phyloP scores from a whole-genome alignment of 2,113 vertebrate species.

The Xiphophorus couchianus region DNA sequence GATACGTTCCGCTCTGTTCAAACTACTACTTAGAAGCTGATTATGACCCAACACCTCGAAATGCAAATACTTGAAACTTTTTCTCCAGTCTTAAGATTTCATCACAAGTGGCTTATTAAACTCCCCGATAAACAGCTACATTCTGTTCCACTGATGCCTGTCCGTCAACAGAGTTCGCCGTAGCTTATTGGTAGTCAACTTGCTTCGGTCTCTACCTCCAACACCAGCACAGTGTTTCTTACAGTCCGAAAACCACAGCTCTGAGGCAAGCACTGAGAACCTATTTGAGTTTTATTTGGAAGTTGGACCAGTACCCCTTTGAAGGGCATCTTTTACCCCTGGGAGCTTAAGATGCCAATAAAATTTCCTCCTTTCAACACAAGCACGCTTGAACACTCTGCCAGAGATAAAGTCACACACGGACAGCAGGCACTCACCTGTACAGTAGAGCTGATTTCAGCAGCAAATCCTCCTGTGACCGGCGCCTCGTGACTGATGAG shows the following conservation, averaged over 20 bases:
- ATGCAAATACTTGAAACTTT: too few species aligned
- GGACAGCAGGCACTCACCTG: constrained; percentile 82
- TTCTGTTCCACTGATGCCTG: too few species aligned
- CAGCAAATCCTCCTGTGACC: constrained; percentile 94
- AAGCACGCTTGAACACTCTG: background rate
- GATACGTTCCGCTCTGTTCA: too few species aligned
- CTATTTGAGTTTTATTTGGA: too few species aligned
- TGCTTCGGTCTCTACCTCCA: background rate
- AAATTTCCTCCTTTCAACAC: constrained; percentile 20
- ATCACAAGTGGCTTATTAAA: too few species aligned
- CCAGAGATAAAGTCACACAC: background rate
- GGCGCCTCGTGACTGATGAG: constrained; percentile 97
- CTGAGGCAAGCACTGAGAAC: background rate
- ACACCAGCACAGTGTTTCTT: background rate
- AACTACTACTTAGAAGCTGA: too few species aligned
- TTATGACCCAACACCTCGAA: too few species aligned
- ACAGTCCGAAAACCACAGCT: constrained; percentile 14
- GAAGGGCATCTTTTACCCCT: constrained; percentile 15
- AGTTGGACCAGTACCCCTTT: constrained; percentile 14
- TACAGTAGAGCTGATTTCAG: constrained; percentile 94
- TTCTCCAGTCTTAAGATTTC: too few species aligned
- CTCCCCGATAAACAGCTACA: too few species aligned
- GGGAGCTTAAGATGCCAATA: constrained; percentile 17
- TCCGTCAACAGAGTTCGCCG: too few species aligned
- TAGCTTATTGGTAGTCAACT: background rate